Conservation (phyloP, 2,888 invertebrate species). For the Drosophila paranaensis region DNA sequence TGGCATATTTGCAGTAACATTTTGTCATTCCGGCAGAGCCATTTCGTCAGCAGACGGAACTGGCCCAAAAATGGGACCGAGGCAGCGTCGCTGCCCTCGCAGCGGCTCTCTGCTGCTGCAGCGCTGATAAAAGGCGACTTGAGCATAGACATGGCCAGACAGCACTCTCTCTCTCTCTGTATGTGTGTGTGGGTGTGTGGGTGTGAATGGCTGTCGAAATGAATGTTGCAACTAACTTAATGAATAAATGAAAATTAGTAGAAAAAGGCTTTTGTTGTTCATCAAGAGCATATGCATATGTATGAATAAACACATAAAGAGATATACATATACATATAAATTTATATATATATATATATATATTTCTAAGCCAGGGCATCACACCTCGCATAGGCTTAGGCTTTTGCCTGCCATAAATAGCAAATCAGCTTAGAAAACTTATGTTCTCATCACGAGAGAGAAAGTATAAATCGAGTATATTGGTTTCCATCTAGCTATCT, state of each 20-base stretch:
- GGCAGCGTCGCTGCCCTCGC: neutral
- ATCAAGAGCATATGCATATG: constrained; percentile 8
- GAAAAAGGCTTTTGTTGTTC: constrained; percentile 51
- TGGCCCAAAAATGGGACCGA: neutral
- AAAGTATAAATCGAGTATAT: too few species aligned
- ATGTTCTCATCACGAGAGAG: too few species aligned
- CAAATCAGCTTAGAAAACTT: neutral
- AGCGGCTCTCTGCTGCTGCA: constrained; percentile 59
- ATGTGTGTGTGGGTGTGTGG: neutral
- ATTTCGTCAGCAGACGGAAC: constrained; percentile 53
- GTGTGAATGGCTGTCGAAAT: constrained; percentile 64
- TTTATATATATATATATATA: too few species aligned
- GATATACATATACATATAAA: too few species aligned
- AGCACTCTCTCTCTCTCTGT: neutral
- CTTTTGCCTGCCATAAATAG: neutral
- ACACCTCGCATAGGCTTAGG: neutral
- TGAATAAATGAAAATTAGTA: constrained; percentile 79
- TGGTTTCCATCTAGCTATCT: too few species aligned
- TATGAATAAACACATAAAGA: neutral
- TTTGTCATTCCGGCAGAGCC: constrained; percentile 68
- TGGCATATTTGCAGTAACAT: constrained; percentile 74
- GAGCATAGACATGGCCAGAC: constrained; percentile 32
- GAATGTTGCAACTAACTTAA: constrained; percentile 76
- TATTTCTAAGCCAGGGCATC: neutral
- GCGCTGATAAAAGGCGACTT: constrained; percentile 68